Conservation (phyloP, 2,888 invertebrate genomes). For the Cetonia aurata region DNA sequence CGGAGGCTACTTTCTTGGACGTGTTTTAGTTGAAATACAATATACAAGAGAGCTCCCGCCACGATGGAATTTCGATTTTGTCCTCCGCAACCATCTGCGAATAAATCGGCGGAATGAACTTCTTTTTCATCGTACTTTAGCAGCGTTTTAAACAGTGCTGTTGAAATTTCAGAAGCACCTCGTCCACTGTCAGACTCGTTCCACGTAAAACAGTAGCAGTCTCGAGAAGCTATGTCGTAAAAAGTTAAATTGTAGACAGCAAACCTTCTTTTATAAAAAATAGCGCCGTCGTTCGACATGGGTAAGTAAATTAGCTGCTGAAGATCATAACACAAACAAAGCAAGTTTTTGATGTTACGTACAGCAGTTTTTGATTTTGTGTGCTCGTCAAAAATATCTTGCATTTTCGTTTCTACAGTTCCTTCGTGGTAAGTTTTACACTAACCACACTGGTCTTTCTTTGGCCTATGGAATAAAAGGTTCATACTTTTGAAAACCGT, state of each 20-base stretch:
- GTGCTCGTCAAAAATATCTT: conserved; percentile 15
- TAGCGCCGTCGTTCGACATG: background rate
- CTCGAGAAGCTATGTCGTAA: conserved; percentile 7
- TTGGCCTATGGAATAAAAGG: conserved; percentile 41
- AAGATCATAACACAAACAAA: conserved; percentile 22
- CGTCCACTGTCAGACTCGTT: conserved; percentile 16
- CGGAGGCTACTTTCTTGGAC: no score
- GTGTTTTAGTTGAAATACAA: no score
- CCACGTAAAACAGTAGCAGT: conserved; percentile 30
- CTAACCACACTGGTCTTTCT: conserved; percentile 29
- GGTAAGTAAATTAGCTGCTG: background rate
- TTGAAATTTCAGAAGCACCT: no score
- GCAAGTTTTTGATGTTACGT: conserved; percentile 17
- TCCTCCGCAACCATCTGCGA: no score
- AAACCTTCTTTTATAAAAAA: conserved; percentile 15
- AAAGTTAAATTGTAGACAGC: conserved; percentile 22
- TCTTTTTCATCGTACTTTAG: no score
- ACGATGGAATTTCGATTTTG: no score
- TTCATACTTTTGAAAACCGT: conserved; percentile 36
- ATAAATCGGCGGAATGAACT: no score
- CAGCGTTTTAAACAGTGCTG: no score
- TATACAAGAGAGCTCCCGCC: no score
- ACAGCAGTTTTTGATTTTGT: conserved; percentile 1
- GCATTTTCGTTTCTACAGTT: conserved; percentile 12
- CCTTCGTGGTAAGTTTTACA: conserved; percentile 13